Base-by-base conservation (phyloP, 2,888 invertebrate species). In the Eupithecia subumbrata region DNA sequence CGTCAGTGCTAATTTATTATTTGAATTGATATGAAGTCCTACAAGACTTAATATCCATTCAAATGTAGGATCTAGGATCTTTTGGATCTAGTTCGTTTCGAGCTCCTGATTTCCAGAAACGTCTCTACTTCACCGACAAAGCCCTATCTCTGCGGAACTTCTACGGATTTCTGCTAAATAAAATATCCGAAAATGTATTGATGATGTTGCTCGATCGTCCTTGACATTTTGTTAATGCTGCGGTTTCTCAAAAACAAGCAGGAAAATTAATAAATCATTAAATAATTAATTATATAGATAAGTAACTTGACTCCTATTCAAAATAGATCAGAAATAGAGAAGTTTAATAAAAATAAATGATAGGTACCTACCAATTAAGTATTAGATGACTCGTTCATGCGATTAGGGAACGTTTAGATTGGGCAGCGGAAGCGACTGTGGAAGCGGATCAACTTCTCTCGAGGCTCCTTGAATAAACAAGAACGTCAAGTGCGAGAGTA, bases 221-320 rank as follows among this genome's bases (percentile, higher is more conserved):
- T 64, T 64, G 64, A 64, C 64, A 64, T 64, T 64, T 18, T 0
- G 34, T 5, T 64, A 64, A 34, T 64, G 64, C 18, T 64, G 64
- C 22, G 56, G 56, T 64, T 16, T 18, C 22, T 18, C 30, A 16
- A 63, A 63, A 64, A 64, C 18, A 34, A 64, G 64, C 64, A 34
- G 8, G 18, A 60, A 60, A 60, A 25, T 56, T 22, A 56, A 56
- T 56, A 56, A 56, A 56, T 56, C 56, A 22, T 56, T 56, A 22
- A 56, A 12, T 56, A 56, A 56, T 56, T 56, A 56, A 56, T 22
- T 22, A 56, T n/a, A 52, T 22, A 56, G 22, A 12, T 56, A 56
- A 56, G 30, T 25, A 64, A 34, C 63, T 64, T 9, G 30, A 30
- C 18, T 63, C n/a, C 16, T 16, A 63, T 64, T 34, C 63, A 64